Base-by-base conservation (phyloP, 2,797 vertebrate genomes). In the Diceros bicornis region DNA sequence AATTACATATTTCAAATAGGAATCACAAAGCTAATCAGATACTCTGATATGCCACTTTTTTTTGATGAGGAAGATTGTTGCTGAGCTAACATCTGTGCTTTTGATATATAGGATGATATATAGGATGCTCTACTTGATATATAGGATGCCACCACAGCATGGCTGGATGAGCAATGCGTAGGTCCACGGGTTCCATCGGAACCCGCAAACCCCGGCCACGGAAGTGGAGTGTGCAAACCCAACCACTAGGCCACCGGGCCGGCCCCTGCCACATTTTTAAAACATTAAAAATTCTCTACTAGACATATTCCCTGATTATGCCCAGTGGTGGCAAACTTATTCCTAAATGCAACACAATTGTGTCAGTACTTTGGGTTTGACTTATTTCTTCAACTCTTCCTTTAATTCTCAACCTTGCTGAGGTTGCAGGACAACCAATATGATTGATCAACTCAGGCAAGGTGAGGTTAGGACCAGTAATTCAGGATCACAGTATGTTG, bases 381-480 rank as follows among this genome's bases (percentile, higher is more conserved):
- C 41, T 64, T 72, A 50, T 17, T 88, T 64, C 17, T 25, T 68
- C 16, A 83, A 20, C 21, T 85, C 57, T 57, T 89, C 1, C 27
- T 62, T 92, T 89, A 44, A 79, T 83, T 95, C 52, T 87, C 37
- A 96, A 64, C 52, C 55, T 81, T 59, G 62, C 47, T 89, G 52
- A 77, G 62, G 44, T 72, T 93, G 21, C 9, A 52, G 52, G 74
- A 34, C 29, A 66, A 82, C 64, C 6, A 79, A 0, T 71, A 62
- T 64, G 12, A 13, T 44, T 20, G 11, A 57, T 75, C 44, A 27
- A 2, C 32, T 27, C 11, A 14, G 69, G 52, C 79, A 44, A 84
- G 66, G 50, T 64, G 61, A 79, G 52, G 17, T 64, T 71, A 72
- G 57, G 25, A 25, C 55, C 59, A 41, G 0, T 69, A 66, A 34